Conservation (phyloP, 2,888 invertebrate species). For the Epinotia bilunana region DNA sequence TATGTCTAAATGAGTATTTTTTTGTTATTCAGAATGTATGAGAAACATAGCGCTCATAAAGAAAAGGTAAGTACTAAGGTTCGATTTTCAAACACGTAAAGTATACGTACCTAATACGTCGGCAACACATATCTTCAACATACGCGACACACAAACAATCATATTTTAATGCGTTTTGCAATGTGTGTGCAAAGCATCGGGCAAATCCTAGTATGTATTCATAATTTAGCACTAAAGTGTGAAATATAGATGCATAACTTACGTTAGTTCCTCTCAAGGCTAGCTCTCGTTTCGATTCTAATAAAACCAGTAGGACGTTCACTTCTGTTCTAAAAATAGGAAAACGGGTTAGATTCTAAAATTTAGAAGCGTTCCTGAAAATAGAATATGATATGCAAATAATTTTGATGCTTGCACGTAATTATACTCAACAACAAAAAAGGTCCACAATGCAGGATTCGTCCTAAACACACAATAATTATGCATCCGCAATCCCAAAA, state of each 20-base stretch:
- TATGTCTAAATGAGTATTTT: not conserved
- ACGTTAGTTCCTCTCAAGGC: conserved; percentile 8
- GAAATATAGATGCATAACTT: conserved; percentile 13
- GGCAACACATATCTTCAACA: not conserved
- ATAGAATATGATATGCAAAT: not conserved
- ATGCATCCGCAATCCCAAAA: too few species aligned
- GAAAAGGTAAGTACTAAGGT: too few species aligned
- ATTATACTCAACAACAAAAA: too few species aligned
- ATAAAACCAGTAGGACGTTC: conserved; percentile 25
- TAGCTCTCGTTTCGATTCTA: conserved; percentile 5
- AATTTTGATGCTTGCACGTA: not conserved
- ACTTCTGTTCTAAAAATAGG: conserved; percentile 24
- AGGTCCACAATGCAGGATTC: too few species aligned
- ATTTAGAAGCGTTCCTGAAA: conserved; percentile 14
- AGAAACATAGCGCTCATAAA: too few species aligned
- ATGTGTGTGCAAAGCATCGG: not conserved
- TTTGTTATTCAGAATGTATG: not conserved
- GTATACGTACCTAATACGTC: not conserved
- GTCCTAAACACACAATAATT: too few species aligned
- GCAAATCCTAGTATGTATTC: conserved; percentile 6
- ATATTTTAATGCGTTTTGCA: not conserved
- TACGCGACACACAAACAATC: not conserved
- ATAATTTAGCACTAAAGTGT: conserved; percentile 3
- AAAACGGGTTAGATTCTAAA: conserved; percentile 16
- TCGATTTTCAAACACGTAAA: too few species aligned